Conservation (phyloP, 2,113 vertebrate species). For the Passer montanus region DNA sequence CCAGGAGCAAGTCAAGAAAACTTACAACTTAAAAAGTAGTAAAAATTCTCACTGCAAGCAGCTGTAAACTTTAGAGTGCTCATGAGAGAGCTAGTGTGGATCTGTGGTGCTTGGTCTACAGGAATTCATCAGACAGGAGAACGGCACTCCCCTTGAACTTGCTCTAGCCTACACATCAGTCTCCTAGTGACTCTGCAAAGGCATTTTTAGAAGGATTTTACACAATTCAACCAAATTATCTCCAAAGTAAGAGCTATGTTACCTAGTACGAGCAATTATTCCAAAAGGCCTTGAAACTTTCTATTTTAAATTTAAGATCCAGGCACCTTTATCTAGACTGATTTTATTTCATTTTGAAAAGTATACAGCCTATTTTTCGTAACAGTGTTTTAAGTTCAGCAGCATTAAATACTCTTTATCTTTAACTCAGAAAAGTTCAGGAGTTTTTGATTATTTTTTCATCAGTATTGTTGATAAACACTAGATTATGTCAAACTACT, state of each 20-base stretch:
- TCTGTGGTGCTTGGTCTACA: not conserved
- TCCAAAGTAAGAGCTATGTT: not conserved
- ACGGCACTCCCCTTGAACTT: not conserved
- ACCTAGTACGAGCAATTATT: not conserved
- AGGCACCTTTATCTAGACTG: not conserved
- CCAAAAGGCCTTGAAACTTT: not conserved
- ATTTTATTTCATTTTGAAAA: not conserved
- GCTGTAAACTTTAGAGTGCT: not conserved
- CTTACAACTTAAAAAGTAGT: not conserved
- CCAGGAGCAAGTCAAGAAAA: not conserved
- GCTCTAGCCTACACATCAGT: not conserved
- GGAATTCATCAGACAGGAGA: not conserved
- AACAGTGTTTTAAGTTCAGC: not conserved
- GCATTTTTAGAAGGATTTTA: not conserved
- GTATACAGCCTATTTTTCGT: not conserved
- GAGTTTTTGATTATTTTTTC: not conserved
- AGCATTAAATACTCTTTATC: not conserved
- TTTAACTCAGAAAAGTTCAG: not conserved
- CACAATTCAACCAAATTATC: not conserved
- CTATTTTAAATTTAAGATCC: not conserved
- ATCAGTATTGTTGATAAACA: not conserved
- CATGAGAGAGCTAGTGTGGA: not conserved
- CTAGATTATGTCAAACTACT: not conserved
- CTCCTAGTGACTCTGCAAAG: not conserved
- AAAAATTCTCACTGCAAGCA: not conserved